These are phyloP conservation scores for Meriones psammophilus DNA, from an alignment of 2,797 vertebrate genomes.

Conservation along the genomic window DNA sequence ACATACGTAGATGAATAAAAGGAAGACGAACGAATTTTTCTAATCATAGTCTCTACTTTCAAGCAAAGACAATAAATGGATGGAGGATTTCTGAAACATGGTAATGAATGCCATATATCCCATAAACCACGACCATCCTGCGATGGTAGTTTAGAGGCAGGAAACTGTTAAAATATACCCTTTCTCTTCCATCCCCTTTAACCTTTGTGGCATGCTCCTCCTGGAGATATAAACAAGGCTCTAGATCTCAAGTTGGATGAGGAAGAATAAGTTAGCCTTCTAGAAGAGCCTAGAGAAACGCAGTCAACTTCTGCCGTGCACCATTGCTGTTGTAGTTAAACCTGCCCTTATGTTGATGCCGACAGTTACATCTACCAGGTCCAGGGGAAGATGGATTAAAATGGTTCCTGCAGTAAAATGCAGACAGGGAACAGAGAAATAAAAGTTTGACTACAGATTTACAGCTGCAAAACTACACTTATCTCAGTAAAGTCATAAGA, in stretches of 20 bases:
- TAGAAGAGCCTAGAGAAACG: not conserved
- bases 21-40: not conserved
- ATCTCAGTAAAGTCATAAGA: not conserved
- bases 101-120: not conserved
- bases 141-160: not conserved
- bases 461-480: not conserved
- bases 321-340: not conserved
- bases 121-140: not conserved
- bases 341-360: not conserved
- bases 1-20: not conserved
- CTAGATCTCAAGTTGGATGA: not conserved
- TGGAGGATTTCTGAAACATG: not conserved
- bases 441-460: not conserved
- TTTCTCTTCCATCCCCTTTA: not conserved
- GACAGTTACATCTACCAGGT: not conserved
- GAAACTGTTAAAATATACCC: not conserved
- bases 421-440: not conserved
- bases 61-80: not conserved
- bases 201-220: not conserved
- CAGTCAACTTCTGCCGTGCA: not conserved
- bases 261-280: not conserved
- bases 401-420: not conserved
- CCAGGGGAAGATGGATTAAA: constrained; percentile 20
- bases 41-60: not conserved
- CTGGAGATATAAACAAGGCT: not conserved